Evolutionary conservation across 2,888 invertebrate species (phyloP), one percentile per base, ranked within the genome.

Genomic region (Seladonia tumulorum): DNA sequence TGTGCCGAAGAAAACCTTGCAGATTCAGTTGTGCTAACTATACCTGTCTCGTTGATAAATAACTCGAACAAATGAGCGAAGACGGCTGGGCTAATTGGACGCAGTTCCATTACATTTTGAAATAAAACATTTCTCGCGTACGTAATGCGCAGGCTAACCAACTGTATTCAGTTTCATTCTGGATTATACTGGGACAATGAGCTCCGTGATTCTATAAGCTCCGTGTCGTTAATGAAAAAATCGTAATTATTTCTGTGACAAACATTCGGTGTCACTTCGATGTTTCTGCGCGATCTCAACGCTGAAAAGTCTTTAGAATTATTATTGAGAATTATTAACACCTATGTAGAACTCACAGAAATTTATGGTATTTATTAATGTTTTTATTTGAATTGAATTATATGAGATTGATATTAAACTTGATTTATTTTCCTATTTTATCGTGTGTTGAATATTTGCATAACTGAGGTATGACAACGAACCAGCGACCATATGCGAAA

Each of bases 201-300:
- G 39, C 49, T 60, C 12, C n/a, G 47, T 57, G 25, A 39, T 29
- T 60, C n/a, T 18, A 25, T 35, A 57, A 49, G 68, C 42, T 60
- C 22, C 74, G 22, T 25, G 22, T 25, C 68, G 42, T 82, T 66
- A 70, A 74, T 49, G 3, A 5, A 45, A 45, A 12, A 25, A 10
- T 42, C 14, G 14, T 84, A 78, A 83, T 84, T 83, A 84, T 83
- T 74, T 83, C 25, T 16, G 35, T 39, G 25, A 60, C 49, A 77
- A 49, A 35, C 25, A 53, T 53, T 25, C 70, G 14, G 10, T 39
- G 8, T 49, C n/a, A 63, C 5, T 25, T 74, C 18, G 47, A n/a
- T 68, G 8, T 42, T 18, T 47, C 22, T 42, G 16, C 57, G 14
- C 25, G 73, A 68, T 47, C 18, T 29, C 29, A 39, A 14, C 39